Conservation (phyloP, 1,140 invertebrate genomes). For the Drosophila dunni region DNA sequence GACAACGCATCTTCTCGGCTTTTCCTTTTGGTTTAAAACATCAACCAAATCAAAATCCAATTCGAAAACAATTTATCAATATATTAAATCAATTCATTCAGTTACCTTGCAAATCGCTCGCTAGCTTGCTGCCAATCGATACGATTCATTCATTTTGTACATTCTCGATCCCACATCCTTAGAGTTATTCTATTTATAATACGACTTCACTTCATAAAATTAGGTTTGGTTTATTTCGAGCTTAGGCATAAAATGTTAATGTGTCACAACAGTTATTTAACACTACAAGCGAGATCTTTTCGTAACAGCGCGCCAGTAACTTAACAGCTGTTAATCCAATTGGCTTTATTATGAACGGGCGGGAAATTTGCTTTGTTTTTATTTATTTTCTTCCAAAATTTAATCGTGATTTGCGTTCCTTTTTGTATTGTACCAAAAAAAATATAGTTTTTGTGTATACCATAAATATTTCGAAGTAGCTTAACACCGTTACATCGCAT, state of each 20-base stretch:
- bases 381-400: background rate
- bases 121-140: conserved; percentile 33
- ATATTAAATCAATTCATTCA: conserved; percentile 36
- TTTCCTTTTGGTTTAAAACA: conserved; percentile 34
- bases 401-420: conserved; percentile 1
- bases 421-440: conserved; percentile 3
- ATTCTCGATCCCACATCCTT: conserved; percentile 25
- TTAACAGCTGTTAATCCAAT: background rate
- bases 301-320: conserved; percentile 1
- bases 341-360: background rate
- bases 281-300: background rate
- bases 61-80: background rate
- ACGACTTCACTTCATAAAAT: conserved; percentile 1
- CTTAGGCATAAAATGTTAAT: conserved; percentile 8
- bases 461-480: conserved; percentile 33
- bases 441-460: conserved; percentile 19
- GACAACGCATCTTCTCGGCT: conserved; percentile 37
- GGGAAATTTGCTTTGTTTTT: background rate
- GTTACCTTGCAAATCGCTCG: conserved; percentile 30
- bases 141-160: conserved; percentile 36
- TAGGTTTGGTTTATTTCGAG: background rate
- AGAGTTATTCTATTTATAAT: too few species aligned
- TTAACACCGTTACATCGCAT: conserved; percentile 53
- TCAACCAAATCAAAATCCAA: background rate
- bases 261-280: conserved; percentile 3